Evolutionary conservation across 2,888 invertebrate species (phyloP).

Genomic region (Parnassius glacialis): DNA sequence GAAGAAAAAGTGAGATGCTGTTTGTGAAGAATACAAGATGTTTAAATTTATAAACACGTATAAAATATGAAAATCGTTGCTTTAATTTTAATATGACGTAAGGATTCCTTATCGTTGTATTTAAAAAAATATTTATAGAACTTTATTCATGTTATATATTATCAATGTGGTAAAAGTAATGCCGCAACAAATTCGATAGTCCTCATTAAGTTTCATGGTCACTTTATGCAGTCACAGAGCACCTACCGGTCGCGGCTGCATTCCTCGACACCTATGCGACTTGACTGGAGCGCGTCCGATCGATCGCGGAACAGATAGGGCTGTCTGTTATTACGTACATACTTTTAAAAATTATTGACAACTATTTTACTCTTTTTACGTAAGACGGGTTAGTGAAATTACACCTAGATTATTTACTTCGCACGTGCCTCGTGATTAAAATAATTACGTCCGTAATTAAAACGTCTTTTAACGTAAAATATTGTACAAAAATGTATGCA

Average conservation of each 20-base stretch:
- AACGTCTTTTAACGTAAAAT: no score
- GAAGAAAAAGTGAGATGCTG: no score
- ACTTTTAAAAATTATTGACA: neutral
- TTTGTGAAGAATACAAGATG: no score
- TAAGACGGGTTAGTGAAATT: neutral
- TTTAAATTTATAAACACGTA: no score
- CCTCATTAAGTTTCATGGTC: constrained; percentile 18
- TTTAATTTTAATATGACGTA: no score
- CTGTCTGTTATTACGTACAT: neutral
- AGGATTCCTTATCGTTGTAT: no score
- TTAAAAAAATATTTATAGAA: no score
- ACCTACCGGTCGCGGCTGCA: constrained; percentile 50
- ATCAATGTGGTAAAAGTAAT: neutral
- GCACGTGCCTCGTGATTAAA: no score
- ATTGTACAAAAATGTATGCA: no score
- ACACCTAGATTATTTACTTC: no score
- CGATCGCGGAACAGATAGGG: constrained; percentile 18
- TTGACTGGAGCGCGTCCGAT: constrained; percentile 31
- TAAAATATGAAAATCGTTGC: no score
- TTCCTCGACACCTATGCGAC: constrained; percentile 51
- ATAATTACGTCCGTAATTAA: no score
- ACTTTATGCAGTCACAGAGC: constrained; percentile 29
- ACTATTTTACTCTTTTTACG: neutral
- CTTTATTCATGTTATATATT: neutral
- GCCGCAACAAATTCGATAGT: neutral